A percentile compares a stretch with the other conserved stretches of the same genome.
Evolutionary conservation across 2,888 invertebrate genomes (phyloP).

Genomic region (Therioaphis trifolii): DNA sequence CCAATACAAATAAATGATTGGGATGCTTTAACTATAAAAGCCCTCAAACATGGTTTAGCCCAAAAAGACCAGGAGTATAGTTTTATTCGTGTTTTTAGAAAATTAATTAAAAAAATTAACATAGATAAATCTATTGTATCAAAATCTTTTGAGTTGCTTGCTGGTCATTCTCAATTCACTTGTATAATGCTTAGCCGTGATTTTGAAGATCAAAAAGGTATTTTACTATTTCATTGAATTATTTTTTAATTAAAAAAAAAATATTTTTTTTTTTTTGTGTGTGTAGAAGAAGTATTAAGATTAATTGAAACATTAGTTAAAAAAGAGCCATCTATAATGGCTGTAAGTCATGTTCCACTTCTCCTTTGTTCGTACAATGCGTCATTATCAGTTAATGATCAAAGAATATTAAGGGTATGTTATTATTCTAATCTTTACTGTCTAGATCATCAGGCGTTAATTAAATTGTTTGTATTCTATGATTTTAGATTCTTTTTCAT

Average conservation of each 20-base stretch:
- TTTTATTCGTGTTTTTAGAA: slow-evolving; percentile 36
- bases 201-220: slow-evolving; percentile 66
- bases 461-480: slow-evolving; percentile 68
- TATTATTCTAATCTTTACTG: not conserved
- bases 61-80: slow-evolving; percentile 20
- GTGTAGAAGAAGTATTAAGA: slow-evolving; percentile 75
- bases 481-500: slow-evolving; percentile 73
- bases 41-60: slow-evolving; percentile 30
- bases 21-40: slow-evolving; percentile 37
- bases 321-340: slow-evolving; percentile 76
- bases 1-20: slow-evolving; percentile 43
- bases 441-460: slow-evolving; percentile 3
- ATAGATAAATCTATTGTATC: slow-evolving; percentile 20
- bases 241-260: not conserved
- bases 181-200: slow-evolving; percentile 75
- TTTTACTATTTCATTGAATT: slow-evolving; percentile 58
- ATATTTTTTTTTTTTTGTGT: slow-evolving; percentile 64
- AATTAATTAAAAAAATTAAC: slow-evolving; percentile 32
- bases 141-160: slow-evolving; percentile 79
- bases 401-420: slow-evolving; percentile 73
- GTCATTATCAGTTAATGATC: slow-evolving; percentile 77
- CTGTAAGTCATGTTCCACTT: slow-evolving; percentile 78
- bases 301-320: slow-evolving; percentile 75
- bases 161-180: slow-evolving; percentile 82
- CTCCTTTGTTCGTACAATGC: slow-evolving; percentile 84